A percentile compares a stretch with the other conserved stretches of the same genome.
Evolutionary conservation across 2,888 invertebrate species (phyloP).

Genomic region (Orchesellides sinensis): DNA sequence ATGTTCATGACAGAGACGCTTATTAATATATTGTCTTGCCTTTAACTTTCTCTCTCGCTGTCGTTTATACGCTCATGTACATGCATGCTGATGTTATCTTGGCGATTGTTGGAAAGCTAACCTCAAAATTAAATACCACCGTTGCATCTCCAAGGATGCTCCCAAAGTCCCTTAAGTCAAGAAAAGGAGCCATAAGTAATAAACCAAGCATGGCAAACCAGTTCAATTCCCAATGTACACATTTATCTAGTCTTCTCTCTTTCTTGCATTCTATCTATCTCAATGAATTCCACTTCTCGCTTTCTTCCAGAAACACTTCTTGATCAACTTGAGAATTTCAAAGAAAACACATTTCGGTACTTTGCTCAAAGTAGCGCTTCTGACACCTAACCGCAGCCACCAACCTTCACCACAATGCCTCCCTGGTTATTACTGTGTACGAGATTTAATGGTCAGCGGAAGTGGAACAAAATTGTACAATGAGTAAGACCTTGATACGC

Average conservation of each 20-base stretch:
- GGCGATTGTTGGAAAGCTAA: not conserved
- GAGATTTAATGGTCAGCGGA: not conserved
- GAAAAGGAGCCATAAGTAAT: constrained; percentile 14
- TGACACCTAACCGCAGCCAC: not conserved
- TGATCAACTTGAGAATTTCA: constrained; percentile 4
- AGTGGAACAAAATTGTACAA: too few species aligned
- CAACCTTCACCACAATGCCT: constrained; percentile 12
- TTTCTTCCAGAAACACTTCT: not conserved
- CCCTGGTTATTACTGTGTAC: not conserved
- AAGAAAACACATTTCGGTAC: too few species aligned
- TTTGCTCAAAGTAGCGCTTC: too few species aligned
- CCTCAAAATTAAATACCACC: not conserved
- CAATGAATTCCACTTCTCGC: not conserved
- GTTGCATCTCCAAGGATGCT: not conserved
- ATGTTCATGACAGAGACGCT: too few species aligned
- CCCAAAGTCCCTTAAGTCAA: constrained; percentile 1
- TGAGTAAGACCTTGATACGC: too few species aligned
- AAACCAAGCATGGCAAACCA: constrained; percentile 12
- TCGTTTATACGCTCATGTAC: too few species aligned
- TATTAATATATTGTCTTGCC: too few species aligned
- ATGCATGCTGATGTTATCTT: too few species aligned
- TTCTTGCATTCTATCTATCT: not conserved
- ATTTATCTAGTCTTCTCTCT: constrained; percentile 9
- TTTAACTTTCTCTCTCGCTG: too few species aligned
- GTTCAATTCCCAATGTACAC: constrained; percentile 50